Evolutionary conservation across 2,797 vertebrate species (phyloP).

Genomic region (Balearica regulorum): DNA sequence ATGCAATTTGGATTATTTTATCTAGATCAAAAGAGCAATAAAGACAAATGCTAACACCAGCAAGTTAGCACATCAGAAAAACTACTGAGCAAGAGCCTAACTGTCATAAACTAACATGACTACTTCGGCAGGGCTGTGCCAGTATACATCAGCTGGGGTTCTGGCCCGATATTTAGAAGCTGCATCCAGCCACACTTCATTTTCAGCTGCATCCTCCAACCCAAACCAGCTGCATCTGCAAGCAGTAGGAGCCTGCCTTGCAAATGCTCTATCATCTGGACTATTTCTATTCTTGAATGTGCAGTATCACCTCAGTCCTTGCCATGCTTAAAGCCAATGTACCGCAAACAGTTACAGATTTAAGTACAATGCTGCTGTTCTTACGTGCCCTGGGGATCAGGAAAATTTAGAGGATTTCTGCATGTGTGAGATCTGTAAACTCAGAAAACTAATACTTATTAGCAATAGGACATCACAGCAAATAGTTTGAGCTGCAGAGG

Average conservation of each 20-base stretch:
- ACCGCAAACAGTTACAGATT: not conserved
- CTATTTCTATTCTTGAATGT: not conserved
- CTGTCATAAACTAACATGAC: not conserved
- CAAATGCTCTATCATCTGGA: not conserved
- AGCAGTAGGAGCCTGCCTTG: not conserved
- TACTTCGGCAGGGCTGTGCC: not conserved
- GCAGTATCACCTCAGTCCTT: not conserved
- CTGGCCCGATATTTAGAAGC: not conserved
- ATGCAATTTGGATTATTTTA: not conserved
- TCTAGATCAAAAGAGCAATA: not conserved
- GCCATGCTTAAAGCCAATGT: not conserved
- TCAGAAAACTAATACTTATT: not conserved
- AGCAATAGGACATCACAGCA: not conserved
- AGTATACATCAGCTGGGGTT: not conserved
- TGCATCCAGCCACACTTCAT: constrained; percentile 28
- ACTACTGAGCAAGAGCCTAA: not conserved
- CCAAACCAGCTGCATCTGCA: not conserved
- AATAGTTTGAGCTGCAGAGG: not conserved
- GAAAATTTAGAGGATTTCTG: not conserved
- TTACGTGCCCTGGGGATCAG: not conserved
- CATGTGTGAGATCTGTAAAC: not conserved
- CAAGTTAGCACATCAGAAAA: not conserved
- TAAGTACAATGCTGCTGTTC: not conserved
- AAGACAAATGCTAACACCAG: not conserved
- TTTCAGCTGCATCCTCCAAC: not conserved